Percentiles rank a stretch among this genome's conserved stretches.
These are phyloP conservation scores for Cydia fagiglandana DNA, from an alignment of 1,140 invertebrate species.

Conservation along the genomic window DNA sequence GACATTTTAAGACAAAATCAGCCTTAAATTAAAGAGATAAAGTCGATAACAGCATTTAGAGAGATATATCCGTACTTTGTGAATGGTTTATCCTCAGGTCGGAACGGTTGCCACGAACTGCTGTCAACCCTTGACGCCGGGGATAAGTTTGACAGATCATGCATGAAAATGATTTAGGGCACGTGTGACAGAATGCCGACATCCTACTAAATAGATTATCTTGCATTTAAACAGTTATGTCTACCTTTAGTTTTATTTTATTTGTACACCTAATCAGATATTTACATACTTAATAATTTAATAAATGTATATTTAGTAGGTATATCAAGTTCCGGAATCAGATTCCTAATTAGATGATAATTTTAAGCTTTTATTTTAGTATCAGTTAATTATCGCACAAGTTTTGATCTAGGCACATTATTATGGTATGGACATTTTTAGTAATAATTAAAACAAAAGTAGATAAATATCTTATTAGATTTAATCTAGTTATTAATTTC, in stretches of 20 bases:
- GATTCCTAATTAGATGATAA: conserved; percentile 12
- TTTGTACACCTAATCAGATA: background rate
- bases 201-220: conserved; percentile 35
- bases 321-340: background rate
- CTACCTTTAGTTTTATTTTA: background rate
- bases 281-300: too few species aligned
- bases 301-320: background rate
- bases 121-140: conserved; percentile 71
- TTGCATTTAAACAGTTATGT: background rate
- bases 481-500: too few species aligned
- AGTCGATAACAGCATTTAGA: background rate
- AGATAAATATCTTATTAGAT: too few species aligned
- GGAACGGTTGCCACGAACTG: conserved; percentile 63
- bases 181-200: conserved; percentile 36
- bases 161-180: conserved; percentile 60
- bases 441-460: background rate
- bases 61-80: conserved; percentile 6
- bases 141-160: conserved; percentile 72
- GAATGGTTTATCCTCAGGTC: conserved; percentile 60
- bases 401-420: conserved; percentile 27
- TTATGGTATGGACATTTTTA: conserved; percentile 44
- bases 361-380: background rate
- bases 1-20: conserved; percentile 38
- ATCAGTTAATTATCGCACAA: conserved; percentile 17
- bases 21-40: background rate